Base-by-base conservation (phyloP, 2,888 invertebrate genomes). In the Yponomeuta malinellus region DNA sequence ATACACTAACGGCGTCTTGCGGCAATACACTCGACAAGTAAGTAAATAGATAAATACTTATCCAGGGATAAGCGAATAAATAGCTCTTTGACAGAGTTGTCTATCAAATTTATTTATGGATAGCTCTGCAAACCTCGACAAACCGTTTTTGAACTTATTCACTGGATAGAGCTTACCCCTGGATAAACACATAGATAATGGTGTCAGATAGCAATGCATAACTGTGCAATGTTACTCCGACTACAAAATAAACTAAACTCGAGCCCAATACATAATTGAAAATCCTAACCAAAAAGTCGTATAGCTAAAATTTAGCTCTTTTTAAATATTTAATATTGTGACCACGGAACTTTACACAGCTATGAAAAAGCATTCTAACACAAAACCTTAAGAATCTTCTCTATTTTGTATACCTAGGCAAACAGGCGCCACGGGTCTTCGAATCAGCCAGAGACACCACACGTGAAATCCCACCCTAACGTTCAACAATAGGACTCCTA, bases 241-340 rank as follows among this genome's bases (percentile, higher is more conserved):
- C 31, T 48, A 68, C 52, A 68, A 37, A 66, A 10, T n/a, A 10
- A 48, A 52, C 48, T 29, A 10, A 48, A 68, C 48, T 12, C 48
- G 29, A 68, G 15, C 52, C 48, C 43, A 68, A 52, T 59, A 9
- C 68, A 68, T 68, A 29, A 48, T 12, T 23, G 48, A 48, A 68
- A 68, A 79, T 80, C 80, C 81, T 83, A 83, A 84, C 84, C 83
- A 83, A 83, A 85, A 78, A 73, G 78, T 78, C 75, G 80, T 83
- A 82, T 82, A 82, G 78, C 77, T 23, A 23, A 23, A 23, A 23
- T 23, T 23, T 23, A 23, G 23, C 23, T 23, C 23, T 23, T 23
- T 23, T 23, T 23, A 23, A 23, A 23, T 23, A 23, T 23, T 48
- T 48, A 68, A 31, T 68, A 68, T 68, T 52, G 48, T 52, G n/a